Percentiles rank a stretch among this genome's conserved stretches.
Evolutionary conservation across 2,113 vertebrate species (phyloP).

Genomic region (Phaethornis superciliosus): DNA sequence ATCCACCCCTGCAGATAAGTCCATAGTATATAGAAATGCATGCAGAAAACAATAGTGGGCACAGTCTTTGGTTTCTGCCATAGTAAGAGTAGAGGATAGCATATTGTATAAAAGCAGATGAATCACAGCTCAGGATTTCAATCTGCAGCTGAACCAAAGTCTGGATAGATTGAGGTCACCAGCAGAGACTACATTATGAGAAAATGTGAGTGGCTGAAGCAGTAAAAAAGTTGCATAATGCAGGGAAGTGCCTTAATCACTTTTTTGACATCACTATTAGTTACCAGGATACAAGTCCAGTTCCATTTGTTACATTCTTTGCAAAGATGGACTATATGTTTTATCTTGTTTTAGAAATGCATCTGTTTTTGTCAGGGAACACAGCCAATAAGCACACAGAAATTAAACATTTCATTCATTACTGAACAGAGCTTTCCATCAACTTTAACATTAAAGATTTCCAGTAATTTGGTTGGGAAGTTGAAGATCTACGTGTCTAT

Average conservation of each 20-base stretch:
- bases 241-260: conserved; percentile 51
- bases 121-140: conserved; percentile 56
- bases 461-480: conserved; percentile 56
- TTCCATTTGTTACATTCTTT: conserved; percentile 42
- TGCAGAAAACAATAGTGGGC: background rate
- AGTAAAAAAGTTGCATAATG: conserved; percentile 48
- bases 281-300: conserved; percentile 33
- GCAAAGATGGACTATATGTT: conserved; percentile 52
- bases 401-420: conserved; percentile 51
- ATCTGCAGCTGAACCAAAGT: conserved; percentile 43
- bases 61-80: background rate
- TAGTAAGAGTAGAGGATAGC: conserved; percentile 1
- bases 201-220: conserved; percentile 16
- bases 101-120: conserved; percentile 34
- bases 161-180: conserved; percentile 61
- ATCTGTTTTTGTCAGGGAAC: conserved; percentile 65
- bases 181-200: conserved; percentile 23
- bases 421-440: conserved; percentile 56
- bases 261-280: conserved; percentile 56
- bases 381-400: conserved; percentile 49
- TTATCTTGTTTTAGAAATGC: conserved; percentile 62
- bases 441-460: conserved; percentile 63
- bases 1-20: conserved; percentile 37
- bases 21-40: background rate
- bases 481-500: conserved; percentile 45